Percentiles rank a stretch among this genome's conserved stretches.
Conservation (phyloP, 2,113 vertebrate species). For the Nesogale talazaci region DNA sequence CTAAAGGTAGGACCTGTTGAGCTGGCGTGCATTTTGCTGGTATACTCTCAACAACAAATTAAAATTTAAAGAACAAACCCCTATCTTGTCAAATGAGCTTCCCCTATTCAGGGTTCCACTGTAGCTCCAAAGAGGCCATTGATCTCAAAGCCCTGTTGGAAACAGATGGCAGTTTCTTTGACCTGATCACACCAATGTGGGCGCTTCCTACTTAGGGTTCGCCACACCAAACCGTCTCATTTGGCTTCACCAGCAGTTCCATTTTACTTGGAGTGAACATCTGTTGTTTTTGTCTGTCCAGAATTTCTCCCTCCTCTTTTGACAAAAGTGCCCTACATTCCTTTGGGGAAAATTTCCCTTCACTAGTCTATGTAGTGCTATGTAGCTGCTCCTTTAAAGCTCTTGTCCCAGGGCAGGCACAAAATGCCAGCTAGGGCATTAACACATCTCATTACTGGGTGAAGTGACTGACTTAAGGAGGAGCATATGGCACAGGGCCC, state of each 20-base stretch:
- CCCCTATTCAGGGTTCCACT: not conserved
- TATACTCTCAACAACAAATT: not conserved
- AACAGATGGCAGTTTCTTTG: conserved; percentile 20
- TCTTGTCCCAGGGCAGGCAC: conserved; percentile 8
- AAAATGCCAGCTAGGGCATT: not conserved
- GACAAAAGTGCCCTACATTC: conserved; percentile 35
- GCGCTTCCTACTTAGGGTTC: not conserved
- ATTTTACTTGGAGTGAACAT: conserved; percentile 43
- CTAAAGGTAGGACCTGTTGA: not conserved
- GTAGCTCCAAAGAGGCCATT: conserved; percentile 3
- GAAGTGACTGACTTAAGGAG: not conserved
- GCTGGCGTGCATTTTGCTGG: not conserved
- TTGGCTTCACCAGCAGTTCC: conserved; percentile 10
- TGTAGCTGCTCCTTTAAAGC: not conserved
- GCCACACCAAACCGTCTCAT: not conserved
- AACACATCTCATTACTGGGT: not conserved
- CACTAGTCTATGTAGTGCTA: not conserved
- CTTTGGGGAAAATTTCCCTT: conserved; percentile 56
- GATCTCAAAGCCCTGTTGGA: not conserved
- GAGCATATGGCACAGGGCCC: not conserved
- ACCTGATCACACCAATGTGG: not conserved
- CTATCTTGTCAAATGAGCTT: not conserved
- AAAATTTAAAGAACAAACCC: not conserved
- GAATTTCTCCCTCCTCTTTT: conserved; percentile 51
- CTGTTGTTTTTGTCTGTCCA: conserved; percentile 58